Conservation (phyloP, 1,140 invertebrate species). For the Lordiphosa collinella region DNA sequence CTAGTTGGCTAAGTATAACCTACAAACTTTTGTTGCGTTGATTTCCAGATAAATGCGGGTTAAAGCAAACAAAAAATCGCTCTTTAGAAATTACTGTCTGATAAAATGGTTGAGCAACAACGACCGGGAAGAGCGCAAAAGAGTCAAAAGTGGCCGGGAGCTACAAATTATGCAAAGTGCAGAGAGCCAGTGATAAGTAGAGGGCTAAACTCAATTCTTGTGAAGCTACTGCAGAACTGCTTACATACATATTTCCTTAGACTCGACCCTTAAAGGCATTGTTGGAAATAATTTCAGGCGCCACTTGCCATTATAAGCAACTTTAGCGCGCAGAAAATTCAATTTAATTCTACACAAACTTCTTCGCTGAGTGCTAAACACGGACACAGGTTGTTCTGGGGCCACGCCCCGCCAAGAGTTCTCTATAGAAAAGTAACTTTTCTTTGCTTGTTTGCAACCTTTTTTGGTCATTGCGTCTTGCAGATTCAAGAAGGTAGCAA, state of each 20-base stretch:
- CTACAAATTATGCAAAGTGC: conserved; percentile 63
- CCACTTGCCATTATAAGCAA: conserved; percentile 5
- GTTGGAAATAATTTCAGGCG: conserved; percentile 6
- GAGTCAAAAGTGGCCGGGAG: conserved; percentile 40
- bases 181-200: conserved; percentile 23
- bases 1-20: neutral
- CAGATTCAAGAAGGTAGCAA: conserved; percentile 14
- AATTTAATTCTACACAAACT: conserved; percentile 3
- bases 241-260: neutral
- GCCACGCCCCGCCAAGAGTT: no score
- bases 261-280: neutral
- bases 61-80: conserved; percentile 22
- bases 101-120: conserved; percentile 6
- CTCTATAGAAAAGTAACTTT: no score
- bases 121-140: neutral
- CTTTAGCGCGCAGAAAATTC: neutral
- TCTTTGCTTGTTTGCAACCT: conserved; percentile 4
- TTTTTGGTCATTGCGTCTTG: conserved; percentile 20
- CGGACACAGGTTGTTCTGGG: no score
- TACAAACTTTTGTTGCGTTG: conserved; percentile 31
- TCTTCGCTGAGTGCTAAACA: no score
- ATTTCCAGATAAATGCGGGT: conserved; percentile 34
- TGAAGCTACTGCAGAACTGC: conserved; percentile 9
- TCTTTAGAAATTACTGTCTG: conserved; percentile 21
- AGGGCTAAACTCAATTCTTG: conserved; percentile 22